Conservation (phyloP, 2,797 vertebrate species). For the Eutrigla gurnardus region DNA sequence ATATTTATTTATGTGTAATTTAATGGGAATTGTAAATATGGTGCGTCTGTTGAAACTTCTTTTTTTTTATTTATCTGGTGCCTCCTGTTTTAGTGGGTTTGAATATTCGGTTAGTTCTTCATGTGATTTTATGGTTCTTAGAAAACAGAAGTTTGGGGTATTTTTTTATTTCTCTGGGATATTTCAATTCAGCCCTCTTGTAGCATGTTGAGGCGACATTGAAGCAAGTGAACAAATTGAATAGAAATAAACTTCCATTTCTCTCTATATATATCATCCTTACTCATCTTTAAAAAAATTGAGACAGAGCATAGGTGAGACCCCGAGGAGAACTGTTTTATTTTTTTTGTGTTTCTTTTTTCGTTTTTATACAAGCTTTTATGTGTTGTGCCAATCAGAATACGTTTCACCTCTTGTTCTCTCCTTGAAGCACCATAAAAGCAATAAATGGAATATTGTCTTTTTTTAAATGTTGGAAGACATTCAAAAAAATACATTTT, state of each 20-base stretch:
- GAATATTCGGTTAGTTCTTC: constrained; percentile 97
- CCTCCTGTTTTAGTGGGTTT: constrained; percentile 99
- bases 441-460: constrained; percentile 97
- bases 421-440: constrained; percentile 92
- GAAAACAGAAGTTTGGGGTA: constrained; percentile 92
- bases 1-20: constrained; percentile 99
- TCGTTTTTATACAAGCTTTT: constrained; percentile 88
- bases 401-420: constrained; percentile 90
- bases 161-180: constrained; percentile 88
- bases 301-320: constrained; percentile 84
- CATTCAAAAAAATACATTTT: constrained; percentile 82
- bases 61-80: constrained; percentile 99
- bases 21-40: constrained; percentile 99
- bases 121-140: constrained; percentile 99
- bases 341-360: constrained; percentile 88
- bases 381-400: constrained; percentile 91
- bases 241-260: constrained; percentile 90
- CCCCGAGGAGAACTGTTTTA: constrained; percentile 84
- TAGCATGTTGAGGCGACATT: constrained; percentile 98
- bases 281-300: constrained; percentile 82
- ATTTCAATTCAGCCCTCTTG: constrained; percentile 97
- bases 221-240: constrained; percentile 95
- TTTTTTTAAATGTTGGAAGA: constrained; percentile 88
- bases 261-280: constrained; percentile 88
- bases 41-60: constrained; percentile 98